These are phyloP conservation scores for Nymphalis polychloros DNA, from an alignment of 2,888 invertebrate species.

Conservation along the genomic window DNA sequence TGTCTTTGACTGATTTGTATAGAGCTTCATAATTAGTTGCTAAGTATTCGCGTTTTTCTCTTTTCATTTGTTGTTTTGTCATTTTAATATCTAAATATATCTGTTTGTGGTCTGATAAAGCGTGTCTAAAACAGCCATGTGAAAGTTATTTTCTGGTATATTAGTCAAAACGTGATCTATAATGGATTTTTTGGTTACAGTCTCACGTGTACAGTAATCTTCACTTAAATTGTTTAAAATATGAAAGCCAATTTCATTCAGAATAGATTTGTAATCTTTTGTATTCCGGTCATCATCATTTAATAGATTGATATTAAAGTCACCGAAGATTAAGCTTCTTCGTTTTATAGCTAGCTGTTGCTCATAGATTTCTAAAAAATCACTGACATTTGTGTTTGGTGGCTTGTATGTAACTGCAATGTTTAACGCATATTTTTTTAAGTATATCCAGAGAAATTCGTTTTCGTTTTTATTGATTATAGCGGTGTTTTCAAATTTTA, in stretches of 20 bases:
- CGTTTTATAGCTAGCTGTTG: constrained; percentile 28
- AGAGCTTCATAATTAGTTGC: neutral
- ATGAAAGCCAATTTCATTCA: constrained; percentile 19
- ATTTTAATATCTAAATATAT: constrained; percentile 22
- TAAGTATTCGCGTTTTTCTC: neutral
- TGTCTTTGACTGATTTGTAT: neutral
- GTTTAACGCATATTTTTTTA: constrained; percentile 35
- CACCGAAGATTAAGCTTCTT: neutral
- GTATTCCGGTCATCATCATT: neutral
- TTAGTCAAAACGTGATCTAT: constrained; percentile 27
- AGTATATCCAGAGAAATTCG: constrained; percentile 41
- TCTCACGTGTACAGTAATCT: constrained; percentile 18
- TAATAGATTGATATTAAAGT: neutral
- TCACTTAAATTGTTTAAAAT: constrained; percentile 17
- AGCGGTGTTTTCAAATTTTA: constrained; percentile 35
- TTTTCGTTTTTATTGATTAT: constrained; percentile 32
- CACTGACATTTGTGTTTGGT: constrained; percentile 33
- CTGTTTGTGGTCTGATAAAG: constrained; percentile 27
- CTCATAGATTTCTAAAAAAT: constrained; percentile 32
- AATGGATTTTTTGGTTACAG: constrained; percentile 22
- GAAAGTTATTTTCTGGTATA: constrained; percentile 10
- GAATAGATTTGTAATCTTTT: constrained; percentile 8
- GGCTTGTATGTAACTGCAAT: constrained; percentile 41
- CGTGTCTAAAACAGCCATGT: constrained; percentile 20
- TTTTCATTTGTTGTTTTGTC: neutral